Evolutionary conservation across 2,888 invertebrate genomes (phyloP), one percentile per base, ranked within the genome.

Genomic region (Caenorhabditis panamensis): DNA sequence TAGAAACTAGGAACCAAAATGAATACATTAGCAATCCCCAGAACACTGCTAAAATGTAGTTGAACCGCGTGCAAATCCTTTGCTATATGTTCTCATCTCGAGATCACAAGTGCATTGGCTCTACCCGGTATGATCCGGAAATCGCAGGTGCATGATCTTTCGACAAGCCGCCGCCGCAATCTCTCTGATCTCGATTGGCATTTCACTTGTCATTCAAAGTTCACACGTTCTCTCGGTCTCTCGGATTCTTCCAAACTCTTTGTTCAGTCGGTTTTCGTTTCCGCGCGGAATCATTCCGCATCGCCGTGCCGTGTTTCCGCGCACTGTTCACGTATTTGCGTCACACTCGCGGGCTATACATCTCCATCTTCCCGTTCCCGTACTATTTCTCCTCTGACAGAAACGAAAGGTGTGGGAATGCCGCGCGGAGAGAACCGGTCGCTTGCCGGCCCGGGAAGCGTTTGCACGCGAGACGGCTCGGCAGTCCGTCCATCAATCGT

Each of bases 271-370:
- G 18, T 49, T n/a, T n/a, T n/a, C n/a, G n/a, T n/a, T 49, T 71
- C 51, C 37, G 51, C 51, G 41, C 58, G 18, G 47, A 37, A 31
- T 69, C 41, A 37, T 49, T 69, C 53, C 59, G 56, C n/a, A n/a
- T n/a, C 58, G 37, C 26, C 41, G 36, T 18, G n/a, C 53, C 61
- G 41, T n/a, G n/a, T n/a, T n/a, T 53, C 13, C 37, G 47, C 36
- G 16, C 20, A 37, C 61, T 37, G 71, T 71, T 62, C 71, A 71
- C 71, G 71, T 72, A 72, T 63, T 72, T 72, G 71, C 71, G 71
- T 72, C 71, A 72, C 66, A 16, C 31, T 47, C 37, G n/a, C n/a
- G n/a, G 36, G 41, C 13, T 41, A 41, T 9, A 41, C 41, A 5
- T 41, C 61, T 68, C 53, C 28, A 61, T 28, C 41, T 69, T 53